Conservation (phyloP, 2,888 invertebrate genomes). For the Temnothorax rugatulus region DNA sequence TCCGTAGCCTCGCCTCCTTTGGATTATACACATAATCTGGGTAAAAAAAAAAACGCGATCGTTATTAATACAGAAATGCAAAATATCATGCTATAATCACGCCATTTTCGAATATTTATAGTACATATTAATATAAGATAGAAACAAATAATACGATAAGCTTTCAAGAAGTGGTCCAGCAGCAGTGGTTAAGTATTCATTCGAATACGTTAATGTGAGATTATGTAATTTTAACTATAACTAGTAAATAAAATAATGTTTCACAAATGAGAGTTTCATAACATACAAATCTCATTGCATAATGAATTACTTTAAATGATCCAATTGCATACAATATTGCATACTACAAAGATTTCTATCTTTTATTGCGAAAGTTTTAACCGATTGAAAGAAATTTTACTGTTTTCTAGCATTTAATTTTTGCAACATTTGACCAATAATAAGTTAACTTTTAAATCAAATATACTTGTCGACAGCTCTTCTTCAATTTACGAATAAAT, state of each 20-base stretch:
- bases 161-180: not conserved
- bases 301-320: not conserved
- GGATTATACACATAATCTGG: constrained; percentile 90
- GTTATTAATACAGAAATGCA: constrained; percentile 6
- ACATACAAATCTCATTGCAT: not conserved
- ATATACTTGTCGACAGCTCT: not conserved
- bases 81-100: not conserved
- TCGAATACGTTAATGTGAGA: not conserved
- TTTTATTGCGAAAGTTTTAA: not conserved
- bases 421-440: not conserved
- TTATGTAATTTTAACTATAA: not conserved
- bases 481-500: not conserved
- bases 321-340: not conserved
- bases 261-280: not conserved
- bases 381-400: not conserved
- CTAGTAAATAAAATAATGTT: no score
- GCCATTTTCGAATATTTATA: not conserved
- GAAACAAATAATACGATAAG: not conserved
- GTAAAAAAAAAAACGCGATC: not conserved
- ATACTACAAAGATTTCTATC: not conserved
- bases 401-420: not conserved
- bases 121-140: not conserved
- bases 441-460: constrained; percentile 1
- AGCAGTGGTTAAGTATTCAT: not conserved
- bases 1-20: constrained; percentile 89